Conservation (phyloP, 2,113 vertebrate species). For the Calyptomena viridis region DNA sequence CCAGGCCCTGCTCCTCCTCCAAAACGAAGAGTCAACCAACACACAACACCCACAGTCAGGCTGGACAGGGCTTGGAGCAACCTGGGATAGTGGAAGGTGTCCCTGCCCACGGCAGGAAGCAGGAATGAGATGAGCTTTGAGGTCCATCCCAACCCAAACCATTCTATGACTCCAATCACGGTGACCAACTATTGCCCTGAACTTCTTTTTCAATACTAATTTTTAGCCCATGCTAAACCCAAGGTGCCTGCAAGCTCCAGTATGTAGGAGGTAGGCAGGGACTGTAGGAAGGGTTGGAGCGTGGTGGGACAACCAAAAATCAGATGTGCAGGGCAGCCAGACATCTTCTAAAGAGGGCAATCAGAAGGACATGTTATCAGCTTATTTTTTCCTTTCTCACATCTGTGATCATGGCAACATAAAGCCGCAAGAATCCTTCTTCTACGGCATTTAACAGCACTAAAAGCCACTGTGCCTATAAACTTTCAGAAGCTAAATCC, state of each 20-base stretch:
- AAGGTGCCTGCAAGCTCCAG: neutral
- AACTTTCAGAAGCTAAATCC: neutral
- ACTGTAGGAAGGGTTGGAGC: neutral
- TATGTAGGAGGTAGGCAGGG: neutral
- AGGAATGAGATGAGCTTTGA: neutral
- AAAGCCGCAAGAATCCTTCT: neutral
- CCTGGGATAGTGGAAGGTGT: neutral
- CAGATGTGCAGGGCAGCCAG: neutral
- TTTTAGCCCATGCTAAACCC: neutral
- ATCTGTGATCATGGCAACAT: neutral
- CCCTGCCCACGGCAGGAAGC: neutral
- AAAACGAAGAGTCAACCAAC: neutral
- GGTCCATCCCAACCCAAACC: neutral
- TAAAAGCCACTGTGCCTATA: neutral
- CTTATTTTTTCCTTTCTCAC: neutral
- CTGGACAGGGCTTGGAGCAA: neutral
- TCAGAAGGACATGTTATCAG: neutral
- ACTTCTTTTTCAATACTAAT: neutral
- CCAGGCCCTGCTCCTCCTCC: neutral
- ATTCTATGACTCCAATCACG: neutral
- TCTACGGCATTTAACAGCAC: neutral
- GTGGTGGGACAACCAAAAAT: fast-evolving
- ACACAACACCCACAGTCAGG: neutral
- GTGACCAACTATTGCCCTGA: neutral
- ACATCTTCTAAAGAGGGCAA: neutral